These are phyloP conservation scores for Listronotus bonariensis DNA, from an alignment of 1,140 invertebrate genomes.

Conservation along the genomic window DNA sequence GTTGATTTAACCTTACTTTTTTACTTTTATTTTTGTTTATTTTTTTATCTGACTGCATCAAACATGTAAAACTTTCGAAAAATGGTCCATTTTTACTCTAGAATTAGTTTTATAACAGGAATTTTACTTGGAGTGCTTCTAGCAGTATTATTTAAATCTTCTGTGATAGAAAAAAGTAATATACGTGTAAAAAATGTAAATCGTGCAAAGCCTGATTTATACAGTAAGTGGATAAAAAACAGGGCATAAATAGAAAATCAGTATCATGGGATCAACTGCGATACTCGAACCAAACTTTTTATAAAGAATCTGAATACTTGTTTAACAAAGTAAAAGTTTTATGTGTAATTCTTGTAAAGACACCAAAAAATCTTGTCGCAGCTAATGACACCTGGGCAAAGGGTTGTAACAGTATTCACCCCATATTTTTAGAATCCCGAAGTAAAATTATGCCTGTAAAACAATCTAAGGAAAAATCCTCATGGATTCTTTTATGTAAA, in stretches of 20 bases:
- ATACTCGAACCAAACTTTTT: slow-evolving; percentile 38
- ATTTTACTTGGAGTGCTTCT: slow-evolving; percentile 30
- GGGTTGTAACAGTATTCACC: slow-evolving; percentile 42
- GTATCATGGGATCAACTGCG: slow-evolving; percentile 44
- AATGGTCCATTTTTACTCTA: slow-evolving; percentile 39
- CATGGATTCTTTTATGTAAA: slow-evolving; percentile 45
- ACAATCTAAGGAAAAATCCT: slow-evolving; percentile 38
- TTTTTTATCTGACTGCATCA: too few species aligned
- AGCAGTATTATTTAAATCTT: slow-evolving; percentile 19
- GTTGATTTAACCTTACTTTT: slow-evolving; percentile 10
- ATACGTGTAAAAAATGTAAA: not conserved
- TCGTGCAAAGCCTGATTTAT: slow-evolving; percentile 8
- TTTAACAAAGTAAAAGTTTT: slow-evolving; percentile 40
- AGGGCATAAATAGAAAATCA: slow-evolving; percentile 21
- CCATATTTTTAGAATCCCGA: slow-evolving; percentile 31
- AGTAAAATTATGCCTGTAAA: slow-evolving; percentile 40
- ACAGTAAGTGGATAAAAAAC: slow-evolving; percentile 46
- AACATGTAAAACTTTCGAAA: not conserved
- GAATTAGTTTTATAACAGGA: slow-evolving; percentile 33
- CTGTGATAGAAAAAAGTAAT: slow-evolving; percentile 7
- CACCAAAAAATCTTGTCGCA: slow-evolving; percentile 40
- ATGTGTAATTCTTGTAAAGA: slow-evolving; percentile 45
- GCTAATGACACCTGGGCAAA: slow-evolving; percentile 45
- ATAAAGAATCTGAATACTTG: slow-evolving; percentile 44
- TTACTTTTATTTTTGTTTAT: slow-evolving; percentile 4